Conservation (phyloP, 1,140 invertebrate species). For the Oncopeltus fasciatus region DNA sequence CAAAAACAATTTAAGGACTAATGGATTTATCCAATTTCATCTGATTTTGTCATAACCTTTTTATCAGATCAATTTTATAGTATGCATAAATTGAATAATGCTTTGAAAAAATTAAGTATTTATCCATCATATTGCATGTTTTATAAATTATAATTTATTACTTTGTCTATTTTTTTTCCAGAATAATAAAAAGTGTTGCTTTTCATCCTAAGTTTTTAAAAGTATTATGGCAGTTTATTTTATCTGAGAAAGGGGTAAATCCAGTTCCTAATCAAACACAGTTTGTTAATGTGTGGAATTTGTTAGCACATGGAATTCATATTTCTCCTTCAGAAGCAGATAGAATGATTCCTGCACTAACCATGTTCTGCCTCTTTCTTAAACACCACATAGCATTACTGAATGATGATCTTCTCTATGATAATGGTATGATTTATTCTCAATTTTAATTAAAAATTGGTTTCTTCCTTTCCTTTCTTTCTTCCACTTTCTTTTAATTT, state of each 20-base stretch:
- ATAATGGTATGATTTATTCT: background rate
- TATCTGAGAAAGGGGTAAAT: background rate
- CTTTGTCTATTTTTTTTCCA: background rate
- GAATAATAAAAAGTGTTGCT: background rate
- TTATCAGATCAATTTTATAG: too few species aligned
- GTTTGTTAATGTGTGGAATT: background rate
- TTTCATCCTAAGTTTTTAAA: background rate
- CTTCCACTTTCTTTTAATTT: too few species aligned
- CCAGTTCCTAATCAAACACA: background rate
- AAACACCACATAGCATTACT: background rate
- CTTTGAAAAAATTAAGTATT: too few species aligned
- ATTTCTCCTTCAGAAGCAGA: background rate
- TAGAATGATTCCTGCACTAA: background rate
- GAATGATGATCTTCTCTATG: background rate
- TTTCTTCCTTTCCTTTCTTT: too few species aligned
- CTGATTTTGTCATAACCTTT: too few species aligned
- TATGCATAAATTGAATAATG: too few species aligned
- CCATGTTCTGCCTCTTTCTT: background rate
- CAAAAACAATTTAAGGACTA: too few species aligned
- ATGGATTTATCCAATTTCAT: too few species aligned
- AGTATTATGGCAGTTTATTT: background rate
- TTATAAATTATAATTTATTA: too few species aligned
- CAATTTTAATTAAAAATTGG: too few species aligned
- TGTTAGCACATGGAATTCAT: background rate
- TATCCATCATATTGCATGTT: too few species aligned